Conservation (phyloP, 1,140 invertebrate genomes). For the Sitophilus oryzae region DNA sequence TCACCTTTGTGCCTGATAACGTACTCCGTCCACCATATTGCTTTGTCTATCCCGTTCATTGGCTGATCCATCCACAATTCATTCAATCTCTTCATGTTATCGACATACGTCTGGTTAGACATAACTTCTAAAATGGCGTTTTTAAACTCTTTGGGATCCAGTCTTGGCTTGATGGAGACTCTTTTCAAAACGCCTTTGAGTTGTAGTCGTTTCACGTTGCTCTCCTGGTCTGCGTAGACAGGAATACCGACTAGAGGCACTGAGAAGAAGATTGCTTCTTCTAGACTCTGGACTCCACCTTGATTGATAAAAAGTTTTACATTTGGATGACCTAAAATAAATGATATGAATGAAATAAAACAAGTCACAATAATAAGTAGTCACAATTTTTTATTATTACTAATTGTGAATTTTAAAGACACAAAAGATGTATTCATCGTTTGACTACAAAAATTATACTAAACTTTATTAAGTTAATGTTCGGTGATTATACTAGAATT, state of each 20-base stretch:
- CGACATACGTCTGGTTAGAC: neutral
- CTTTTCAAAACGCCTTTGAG: neutral
- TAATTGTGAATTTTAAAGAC: no score
- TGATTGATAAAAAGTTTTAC: constrained; percentile 45
- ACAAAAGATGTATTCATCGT: no score
- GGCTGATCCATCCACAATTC: constrained; percentile 37
- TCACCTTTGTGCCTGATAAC: constrained; percentile 46
- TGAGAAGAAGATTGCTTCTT: constrained; percentile 45
- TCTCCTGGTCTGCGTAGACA: constrained; percentile 34
- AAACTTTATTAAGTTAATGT: no score
- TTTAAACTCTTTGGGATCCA: neutral
- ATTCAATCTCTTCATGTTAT: neutral
- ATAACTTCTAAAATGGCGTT: neutral
- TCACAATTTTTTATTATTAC: no score
- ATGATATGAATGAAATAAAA: no score
- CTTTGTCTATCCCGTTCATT: constrained; percentile 38
- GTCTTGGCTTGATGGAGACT: neutral
- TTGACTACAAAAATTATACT: no score
- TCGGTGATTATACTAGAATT: no score
- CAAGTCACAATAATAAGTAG: no score
- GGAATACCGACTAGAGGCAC: constrained; percentile 47
- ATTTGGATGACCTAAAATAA: constrained; percentile 39
- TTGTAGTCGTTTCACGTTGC: constrained; percentile 20
- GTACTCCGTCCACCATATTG: constrained; percentile 51
- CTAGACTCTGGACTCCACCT: constrained; percentile 46